phyloP scores from a whole-genome alignment of 2,888 invertebrate species.

The Sphecodes monilicornis region DNA sequence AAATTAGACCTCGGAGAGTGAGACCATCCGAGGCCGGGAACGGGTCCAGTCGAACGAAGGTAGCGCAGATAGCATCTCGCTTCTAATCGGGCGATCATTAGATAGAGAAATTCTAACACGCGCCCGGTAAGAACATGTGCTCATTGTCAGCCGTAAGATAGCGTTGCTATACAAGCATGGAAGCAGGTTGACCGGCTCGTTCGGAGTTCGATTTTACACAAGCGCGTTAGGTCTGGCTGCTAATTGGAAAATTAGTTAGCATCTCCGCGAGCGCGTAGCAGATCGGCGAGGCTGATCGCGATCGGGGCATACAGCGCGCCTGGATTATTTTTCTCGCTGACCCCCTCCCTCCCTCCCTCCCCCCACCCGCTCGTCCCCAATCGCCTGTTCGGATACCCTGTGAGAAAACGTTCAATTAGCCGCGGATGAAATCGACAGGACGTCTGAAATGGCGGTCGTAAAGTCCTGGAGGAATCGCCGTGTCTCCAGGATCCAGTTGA shows the following conservation, averaged over 20 bases:
- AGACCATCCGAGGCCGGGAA: background rate
- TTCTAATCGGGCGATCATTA: conserved; percentile 35
- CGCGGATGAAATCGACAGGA: conserved; percentile 78
- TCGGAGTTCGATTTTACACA: conserved; percentile 58
- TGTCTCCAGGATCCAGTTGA: conserved; percentile 78
- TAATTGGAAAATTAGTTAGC: conserved; percentile 70
- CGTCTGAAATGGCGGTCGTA: conserved; percentile 77
- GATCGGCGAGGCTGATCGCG: conserved; percentile 55
- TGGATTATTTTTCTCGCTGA: conserved; percentile 11
- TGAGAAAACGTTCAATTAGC: conserved; percentile 83
- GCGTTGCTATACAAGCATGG: conserved; percentile 24
- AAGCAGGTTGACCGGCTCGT: conserved; percentile 23
- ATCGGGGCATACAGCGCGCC: conserved; percentile 15
- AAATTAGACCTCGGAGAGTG: background rate
- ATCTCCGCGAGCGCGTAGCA: conserved; percentile 24
- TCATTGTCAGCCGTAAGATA: conserved; percentile 33
- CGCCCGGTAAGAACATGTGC: background rate
- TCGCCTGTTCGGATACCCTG: conserved; percentile 64
- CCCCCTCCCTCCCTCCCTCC: background rate
- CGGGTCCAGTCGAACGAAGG: background rate
- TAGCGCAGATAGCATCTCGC: conserved; percentile 30
- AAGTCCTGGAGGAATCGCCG: conserved; percentile 77
- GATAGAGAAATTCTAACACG: conserved; percentile 26
- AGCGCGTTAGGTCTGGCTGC: conserved; percentile 35
- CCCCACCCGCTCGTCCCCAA: too few species aligned